phyloP scores from a whole-genome alignment of 2,888 invertebrate species.

The Sceliomorpha sp. region DNA sequence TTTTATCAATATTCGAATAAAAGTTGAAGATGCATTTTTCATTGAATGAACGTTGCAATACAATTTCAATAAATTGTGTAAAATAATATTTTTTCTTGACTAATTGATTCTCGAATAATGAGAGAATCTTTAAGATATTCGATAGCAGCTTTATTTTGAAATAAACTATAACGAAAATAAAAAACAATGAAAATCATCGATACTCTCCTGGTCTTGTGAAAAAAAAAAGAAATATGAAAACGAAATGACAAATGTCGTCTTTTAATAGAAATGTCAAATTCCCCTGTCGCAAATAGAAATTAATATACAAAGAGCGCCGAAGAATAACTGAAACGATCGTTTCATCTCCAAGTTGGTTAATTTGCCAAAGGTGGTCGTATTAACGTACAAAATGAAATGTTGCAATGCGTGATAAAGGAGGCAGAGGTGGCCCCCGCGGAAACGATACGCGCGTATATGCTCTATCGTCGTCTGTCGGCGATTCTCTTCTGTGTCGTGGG shows the following conservation, averaged over 20 bases:
- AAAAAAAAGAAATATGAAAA: slow-evolving; percentile 2
- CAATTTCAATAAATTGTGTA: too few relatives aligned
- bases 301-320: slow-evolving; percentile 12
- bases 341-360: too few relatives aligned
- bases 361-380: neutral
- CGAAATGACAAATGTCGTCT: slow-evolving; percentile 16
- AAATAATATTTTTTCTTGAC: too few relatives aligned
- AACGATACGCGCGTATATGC: neutral
- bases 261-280: too few relatives aligned
- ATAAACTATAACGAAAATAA: neutral
- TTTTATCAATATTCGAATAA: too few relatives aligned
- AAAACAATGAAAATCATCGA: neutral
- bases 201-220: neutral
- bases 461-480: too few relatives aligned
- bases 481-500: slow-evolving; percentile 57
- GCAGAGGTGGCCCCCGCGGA: too few relatives aligned
- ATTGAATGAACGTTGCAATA: too few relatives aligned
- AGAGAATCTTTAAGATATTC: too few relatives aligned
- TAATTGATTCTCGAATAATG: too few relatives aligned
- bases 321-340: too few relatives aligned
- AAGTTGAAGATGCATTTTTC: too few relatives aligned
- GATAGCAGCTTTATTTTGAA: neutral
- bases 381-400: neutral
- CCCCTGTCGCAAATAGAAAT: slow-evolving; percentile 20
- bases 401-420: neutral